These are phyloP conservation scores for Ochotona curzoniae DNA, from an alignment of 2,113 vertebrate genomes.

Conservation along the genomic window DNA sequence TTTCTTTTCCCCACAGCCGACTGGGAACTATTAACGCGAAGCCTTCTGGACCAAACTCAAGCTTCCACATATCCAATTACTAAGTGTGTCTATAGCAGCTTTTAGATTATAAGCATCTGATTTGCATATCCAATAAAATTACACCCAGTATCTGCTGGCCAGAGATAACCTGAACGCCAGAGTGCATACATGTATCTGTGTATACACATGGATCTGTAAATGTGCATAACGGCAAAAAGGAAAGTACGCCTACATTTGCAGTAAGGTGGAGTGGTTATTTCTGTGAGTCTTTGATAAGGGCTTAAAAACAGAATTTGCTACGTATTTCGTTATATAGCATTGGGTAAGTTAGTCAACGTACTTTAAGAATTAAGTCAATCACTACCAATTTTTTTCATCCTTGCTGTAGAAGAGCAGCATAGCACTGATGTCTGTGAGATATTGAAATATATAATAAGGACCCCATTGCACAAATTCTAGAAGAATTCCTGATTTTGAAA, in stretches of 20 bases:
- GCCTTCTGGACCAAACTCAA: too few relatives aligned
- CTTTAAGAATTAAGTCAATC: neutral
- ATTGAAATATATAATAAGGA: neutral
- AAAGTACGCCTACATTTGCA: neutral
- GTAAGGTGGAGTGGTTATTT: neutral
- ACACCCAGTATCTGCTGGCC: too few relatives aligned
- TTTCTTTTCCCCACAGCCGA: too few relatives aligned
- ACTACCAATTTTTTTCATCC: neutral
- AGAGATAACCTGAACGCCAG: too few relatives aligned
- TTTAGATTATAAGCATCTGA: too few relatives aligned
- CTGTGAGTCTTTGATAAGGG: neutral
- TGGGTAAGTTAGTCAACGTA: conserved; percentile 13
- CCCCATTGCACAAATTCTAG: neutral
- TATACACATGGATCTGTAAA: too few relatives aligned
- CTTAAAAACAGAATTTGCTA: conserved; percentile 13
- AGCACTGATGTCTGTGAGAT: neutral
- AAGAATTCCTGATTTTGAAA: conserved; percentile 27
- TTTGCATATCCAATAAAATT: too few relatives aligned
- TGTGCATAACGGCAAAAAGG: neutral
- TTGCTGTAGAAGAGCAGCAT: neutral
- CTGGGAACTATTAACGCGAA: too few relatives aligned
- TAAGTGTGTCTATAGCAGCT: too few relatives aligned
- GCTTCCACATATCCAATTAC: too few relatives aligned
- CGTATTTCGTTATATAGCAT: neutral
- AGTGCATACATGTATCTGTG: too few relatives aligned